Evolutionary conservation across 2,113 vertebrate genomes (phyloP), one percentile per base, ranked within the genome.

Genomic region (Xiphophorus couchianus): DNA sequence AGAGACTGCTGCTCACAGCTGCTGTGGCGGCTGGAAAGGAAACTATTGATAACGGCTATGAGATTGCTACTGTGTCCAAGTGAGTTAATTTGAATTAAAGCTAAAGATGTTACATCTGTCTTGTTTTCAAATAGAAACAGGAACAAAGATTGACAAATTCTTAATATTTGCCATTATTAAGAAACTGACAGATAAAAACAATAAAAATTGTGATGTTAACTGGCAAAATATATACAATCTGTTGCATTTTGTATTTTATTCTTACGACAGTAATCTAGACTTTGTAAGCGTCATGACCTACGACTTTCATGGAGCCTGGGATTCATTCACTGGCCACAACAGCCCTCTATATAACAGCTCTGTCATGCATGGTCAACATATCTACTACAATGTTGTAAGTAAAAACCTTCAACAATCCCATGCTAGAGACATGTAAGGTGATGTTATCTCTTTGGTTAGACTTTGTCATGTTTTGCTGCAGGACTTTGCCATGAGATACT

Each of bases 271-370:
- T 66, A 77, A 67, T 67, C 82, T 95, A 66, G 95, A 96, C 67
- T 95, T 95, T 68, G 75, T 95, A 30, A 95, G 78, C 71, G 83
- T 96, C 25, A 94, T 96, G 95, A 89, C 92, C 19, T 96, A 96
- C 7, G 95, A 96, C 84, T 85, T 95, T 68, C 93, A 94, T 1
- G 93, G 94, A 28, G 74, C 93, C 7, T 95, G 92, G 92, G 93
- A 94, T 15, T 67, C 15, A 15, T 42, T 84, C 69, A 95, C 94
- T 0, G 94, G 95, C 3, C 94, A 96, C 5, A 91, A 95, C 87
- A 95, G 94, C 76, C 93, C 94, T 62, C 84, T 96, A 19, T 94
- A 82, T 71, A 30, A 5, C 8, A 81, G 91, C 37, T 82, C 85
- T 14, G 35, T 28, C 0, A 86, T 90, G 37, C 0, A 69, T 5